Base-by-base conservation (phyloP, 2,797 vertebrate species). In the Amphiprion clarkii region DNA sequence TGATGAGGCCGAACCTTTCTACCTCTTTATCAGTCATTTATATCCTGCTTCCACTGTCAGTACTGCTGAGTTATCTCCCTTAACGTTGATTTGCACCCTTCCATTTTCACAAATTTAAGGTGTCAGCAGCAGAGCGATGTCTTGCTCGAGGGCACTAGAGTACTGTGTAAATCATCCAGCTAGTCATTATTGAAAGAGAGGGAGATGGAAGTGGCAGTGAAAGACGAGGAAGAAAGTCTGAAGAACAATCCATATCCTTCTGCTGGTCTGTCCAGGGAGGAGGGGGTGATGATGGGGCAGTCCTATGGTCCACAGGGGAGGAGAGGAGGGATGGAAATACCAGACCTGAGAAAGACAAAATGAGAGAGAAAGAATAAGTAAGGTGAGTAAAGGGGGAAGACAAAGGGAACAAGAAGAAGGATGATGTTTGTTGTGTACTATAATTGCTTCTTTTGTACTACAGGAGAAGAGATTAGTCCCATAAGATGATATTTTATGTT, bases 281-380 rank as follows among this genome's bases (percentile, higher is more conserved):
- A 58, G 36, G 71, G 53, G 52, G 8, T 0, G 78, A 79, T 77
- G 64, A 49, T 8, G 4, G 69, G 73, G 42, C 0, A 27, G 4
- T 63, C 76, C 70, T 44, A 40, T 21, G 21, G 36, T 69, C 78
- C 79, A 67, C 58, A 14, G 71, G 67, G 75, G 71, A 81, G 67
- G 55, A 61, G 9, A 1, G 23, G 54, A 54, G 48, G 3, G 61
- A 14, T 23, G 59, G 40, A 72, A 59, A 59, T 46, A 66, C 59
- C 59, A 48, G 63, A 86, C 81, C 87, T 87, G 51, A 2, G 65
- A 67, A 23, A 70, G 71, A 82, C 17, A 81, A 46, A 44, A 10
- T 36, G 33, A 36, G 42, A 44, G 17, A 79, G 3, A 84, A 53
- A 82, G 5, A 69, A 53, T 13, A 27, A 74, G 51, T 49, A 48